Evolutionary conservation across 2,797 vertebrate genomes (phyloP).

Genomic region (Manis crassicaudata): DNA sequence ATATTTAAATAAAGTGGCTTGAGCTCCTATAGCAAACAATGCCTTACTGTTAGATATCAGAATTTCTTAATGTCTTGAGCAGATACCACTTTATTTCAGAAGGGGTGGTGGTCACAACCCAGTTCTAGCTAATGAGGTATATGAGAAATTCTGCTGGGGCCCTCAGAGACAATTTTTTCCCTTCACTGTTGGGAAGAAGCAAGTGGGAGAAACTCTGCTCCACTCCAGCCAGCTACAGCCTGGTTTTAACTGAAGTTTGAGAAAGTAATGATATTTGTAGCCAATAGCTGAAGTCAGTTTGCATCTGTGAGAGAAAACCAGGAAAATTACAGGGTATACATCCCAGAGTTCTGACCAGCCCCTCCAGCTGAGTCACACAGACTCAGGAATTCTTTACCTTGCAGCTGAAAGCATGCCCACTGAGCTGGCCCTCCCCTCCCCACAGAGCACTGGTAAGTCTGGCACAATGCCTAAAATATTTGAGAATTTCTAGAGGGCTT

Average conservation of each 20-base stretch:
- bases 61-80: background rate
- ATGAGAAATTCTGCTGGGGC: background rate
- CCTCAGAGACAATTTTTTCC: background rate
- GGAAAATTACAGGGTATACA: background rate
- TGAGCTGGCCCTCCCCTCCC: background rate
- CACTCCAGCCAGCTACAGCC: background rate
- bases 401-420: background rate
- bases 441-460: background rate
- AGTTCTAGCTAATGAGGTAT: background rate
- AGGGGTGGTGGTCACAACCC: background rate
- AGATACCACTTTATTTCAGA: background rate
- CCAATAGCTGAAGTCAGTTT: background rate
- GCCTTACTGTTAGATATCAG: background rate
- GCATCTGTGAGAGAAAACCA: background rate
- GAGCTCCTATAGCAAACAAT: background rate
- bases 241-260: background rate
- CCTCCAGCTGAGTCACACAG: background rate
- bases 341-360: background rate
- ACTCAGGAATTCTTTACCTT: background rate
- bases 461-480: background rate
- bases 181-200: background rate
- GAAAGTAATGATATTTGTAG: background rate
- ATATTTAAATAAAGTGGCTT: background rate
- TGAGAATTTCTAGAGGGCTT: background rate
- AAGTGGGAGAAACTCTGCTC: background rate